Evolutionary conservation across 2,113 vertebrate species (phyloP), one percentile per base, ranked within the genome.

Genomic region (Chlorodrepanis virens): DNA sequence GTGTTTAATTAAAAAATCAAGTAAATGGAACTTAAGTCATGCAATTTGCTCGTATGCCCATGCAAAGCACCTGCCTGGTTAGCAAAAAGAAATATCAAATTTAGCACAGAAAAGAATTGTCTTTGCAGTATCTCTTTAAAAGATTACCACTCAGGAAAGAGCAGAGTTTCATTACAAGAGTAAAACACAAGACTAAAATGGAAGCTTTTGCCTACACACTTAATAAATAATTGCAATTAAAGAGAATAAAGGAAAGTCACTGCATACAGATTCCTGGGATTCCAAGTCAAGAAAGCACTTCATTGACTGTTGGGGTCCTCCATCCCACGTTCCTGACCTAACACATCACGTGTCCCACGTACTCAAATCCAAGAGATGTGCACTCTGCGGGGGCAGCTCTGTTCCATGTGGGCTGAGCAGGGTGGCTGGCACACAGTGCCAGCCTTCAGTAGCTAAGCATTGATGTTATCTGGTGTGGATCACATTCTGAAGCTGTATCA

Each of bases 341-440:
- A 33, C 3, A 2, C 23, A 57, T 22, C 35, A 50, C 1, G 1
- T 0, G 4, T 54, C 37, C 57, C 28, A 27, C 7, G 13, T 4
- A 3, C 35, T 33, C 4, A 3, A 40, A 28, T 21, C 52, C 1
- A 5, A 64, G 33, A 75, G 44, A 28, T 5, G 10, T 0, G 6
- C 1, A 5, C 49, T 22, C 20, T 39, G 40, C 3, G 5, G n/a
- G 49, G 24, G 5, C 21, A 35, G 40, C 39, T 83, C 22, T 53
- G 12, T 4, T 18, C 21, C 4, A 0, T 0, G 0, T 4, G 1
- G 9, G 59, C 42, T 12, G 70, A 64, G 22, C 45, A 42, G 28
- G 1, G 3, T 12, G 27, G 10, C 18, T 47, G 42, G n/a, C 57
- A 56, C 28, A 35, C 45, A 24, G 37, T 4, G 9, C 9, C 54